These are phyloP conservation scores for Gobio occitaniae DNA, from an alignment of 2,797 vertebrate genomes.

Conservation along the genomic window DNA sequence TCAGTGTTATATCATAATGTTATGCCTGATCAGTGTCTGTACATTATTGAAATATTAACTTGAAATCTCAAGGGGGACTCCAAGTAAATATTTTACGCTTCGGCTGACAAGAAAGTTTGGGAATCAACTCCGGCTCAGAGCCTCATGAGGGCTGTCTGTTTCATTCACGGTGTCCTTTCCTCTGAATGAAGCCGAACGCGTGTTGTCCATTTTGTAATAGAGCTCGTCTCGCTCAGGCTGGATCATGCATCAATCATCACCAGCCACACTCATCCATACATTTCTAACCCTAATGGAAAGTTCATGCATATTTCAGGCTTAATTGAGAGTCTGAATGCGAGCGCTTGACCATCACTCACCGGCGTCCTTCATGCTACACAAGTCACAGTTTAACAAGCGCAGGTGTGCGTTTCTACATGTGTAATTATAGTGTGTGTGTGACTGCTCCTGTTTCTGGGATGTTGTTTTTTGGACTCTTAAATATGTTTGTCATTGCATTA, in stretches of 20 bases:
- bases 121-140: neutral
- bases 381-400: slow-evolving; percentile 19
- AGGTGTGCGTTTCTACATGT: slow-evolving; percentile 14
- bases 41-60: neutral
- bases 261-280: slow-evolving; percentile 1
- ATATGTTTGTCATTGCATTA: neutral
- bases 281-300: slow-evolving; percentile 45
- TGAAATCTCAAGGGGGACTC: neutral
- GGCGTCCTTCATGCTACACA: neutral
- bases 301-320: slow-evolving; percentile 51
- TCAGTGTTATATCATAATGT: too few species aligned
- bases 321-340: slow-evolving; percentile 44
- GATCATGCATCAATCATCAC: slow-evolving; percentile 25
- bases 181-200: neutral
- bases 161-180: neutral
- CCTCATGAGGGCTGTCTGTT: neutral
- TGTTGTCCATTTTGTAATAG: neutral
- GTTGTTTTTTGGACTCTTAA: neutral
- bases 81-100: neutral
- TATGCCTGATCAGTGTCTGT: too few species aligned
- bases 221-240: neutral
- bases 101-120: neutral
- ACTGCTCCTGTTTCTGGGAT: neutral
- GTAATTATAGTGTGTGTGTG: neutral
- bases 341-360: slow-evolving; percentile 32